These are phyloP conservation scores for Anguilla obscura DNA, from an alignment of 2,797 vertebrate species.

Conservation along the genomic window DNA sequence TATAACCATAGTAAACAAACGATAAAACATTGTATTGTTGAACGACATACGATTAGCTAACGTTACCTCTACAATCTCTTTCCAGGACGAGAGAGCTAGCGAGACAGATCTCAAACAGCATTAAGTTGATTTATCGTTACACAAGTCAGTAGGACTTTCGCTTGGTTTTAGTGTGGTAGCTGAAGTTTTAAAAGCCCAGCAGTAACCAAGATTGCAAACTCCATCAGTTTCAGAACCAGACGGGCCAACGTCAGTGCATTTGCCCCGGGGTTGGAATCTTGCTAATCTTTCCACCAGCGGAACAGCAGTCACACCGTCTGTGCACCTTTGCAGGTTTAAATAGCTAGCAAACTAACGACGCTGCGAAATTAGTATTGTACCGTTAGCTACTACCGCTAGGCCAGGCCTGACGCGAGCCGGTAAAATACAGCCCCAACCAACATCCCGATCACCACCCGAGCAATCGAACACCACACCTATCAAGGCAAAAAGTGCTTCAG, in stretches of 20 bases:
- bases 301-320: background rate
- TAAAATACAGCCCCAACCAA: constrained; percentile 15
- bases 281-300: constrained; percentile 4
- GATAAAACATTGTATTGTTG: background rate
- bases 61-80: background rate
- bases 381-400: constrained; percentile 9
- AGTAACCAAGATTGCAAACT: background rate
- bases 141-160: background rate
- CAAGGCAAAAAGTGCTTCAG: background rate
- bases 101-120: background rate
- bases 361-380: background rate
- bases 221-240: background rate
- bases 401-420: constrained; percentile 30
- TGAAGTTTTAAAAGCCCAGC: background rate
- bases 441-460: constrained; percentile 28
- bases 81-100: background rate
- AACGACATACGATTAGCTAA: background rate
- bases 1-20: background rate
- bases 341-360: background rate
- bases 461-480: constrained; percentile 17
- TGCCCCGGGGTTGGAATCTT: background rate
- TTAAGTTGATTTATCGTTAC: background rate
- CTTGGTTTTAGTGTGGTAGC: background rate
- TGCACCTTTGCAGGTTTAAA: background rate
- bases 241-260: background rate